phyloP scores from a whole-genome alignment of 2,888 invertebrate genomes.

The Electrophaes corylata region DNA sequence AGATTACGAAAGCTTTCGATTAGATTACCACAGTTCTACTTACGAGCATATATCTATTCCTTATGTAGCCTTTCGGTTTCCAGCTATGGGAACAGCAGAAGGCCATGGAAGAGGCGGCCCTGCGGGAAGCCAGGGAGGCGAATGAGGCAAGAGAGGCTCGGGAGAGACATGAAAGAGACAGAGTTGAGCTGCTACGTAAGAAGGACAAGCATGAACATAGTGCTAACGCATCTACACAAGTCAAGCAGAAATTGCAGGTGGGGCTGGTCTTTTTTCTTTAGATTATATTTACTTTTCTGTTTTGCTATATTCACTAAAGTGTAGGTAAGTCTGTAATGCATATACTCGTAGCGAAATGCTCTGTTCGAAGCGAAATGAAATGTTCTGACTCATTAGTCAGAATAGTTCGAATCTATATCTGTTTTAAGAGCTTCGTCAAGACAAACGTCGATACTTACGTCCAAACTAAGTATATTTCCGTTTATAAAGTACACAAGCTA shows the following conservation, averaged over 20 bases:
- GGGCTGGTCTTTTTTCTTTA: not conserved
- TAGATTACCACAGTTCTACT: conserved; percentile 17
- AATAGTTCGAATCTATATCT: too few species aligned
- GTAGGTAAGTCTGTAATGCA: too few species aligned
- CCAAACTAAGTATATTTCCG: conserved; percentile 33
- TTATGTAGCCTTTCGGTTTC: conserved; percentile 46
- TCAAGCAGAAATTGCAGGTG: conserved; percentile 97
- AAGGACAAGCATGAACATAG: conserved; percentile 98
- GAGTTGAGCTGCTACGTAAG: conserved; percentile 93
- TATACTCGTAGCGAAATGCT: too few species aligned
- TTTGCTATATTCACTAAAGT: too few species aligned
- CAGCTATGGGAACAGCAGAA: conserved; percentile 97
- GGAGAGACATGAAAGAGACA: conserved; percentile 90
- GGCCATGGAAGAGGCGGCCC: conserved; percentile 91
- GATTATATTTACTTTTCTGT: not conserved
- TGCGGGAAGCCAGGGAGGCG: conserved; percentile 92
- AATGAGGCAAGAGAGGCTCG: conserved; percentile 88
- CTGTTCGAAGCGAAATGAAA: too few species aligned
- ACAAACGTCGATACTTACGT: conserved; percentile 27
- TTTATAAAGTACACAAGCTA: conserved; percentile 34
- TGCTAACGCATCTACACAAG: conserved; percentile 97
- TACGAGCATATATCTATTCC: conserved; percentile 28
- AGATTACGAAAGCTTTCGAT: conserved; percentile 12
- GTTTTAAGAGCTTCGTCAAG: not conserved
- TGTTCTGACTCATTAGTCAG: too few species aligned